Conservation (phyloP, 2,797 vertebrate genomes). For the Falco peregrinus region DNA sequence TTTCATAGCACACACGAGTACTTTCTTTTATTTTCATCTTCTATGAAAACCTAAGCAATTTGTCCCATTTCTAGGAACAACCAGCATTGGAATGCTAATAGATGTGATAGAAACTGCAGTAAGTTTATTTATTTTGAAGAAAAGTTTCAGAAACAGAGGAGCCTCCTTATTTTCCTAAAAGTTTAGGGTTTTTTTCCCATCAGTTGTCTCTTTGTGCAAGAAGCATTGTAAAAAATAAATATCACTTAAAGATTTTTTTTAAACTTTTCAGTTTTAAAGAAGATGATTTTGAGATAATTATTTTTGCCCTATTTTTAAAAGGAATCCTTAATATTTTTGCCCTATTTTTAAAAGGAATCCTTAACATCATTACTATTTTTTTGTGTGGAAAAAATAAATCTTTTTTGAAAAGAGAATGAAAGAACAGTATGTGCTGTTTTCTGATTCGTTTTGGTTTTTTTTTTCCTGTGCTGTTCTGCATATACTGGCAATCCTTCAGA, state of each 20-base stretch:
- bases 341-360: neutral
- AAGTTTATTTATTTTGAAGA: neutral
- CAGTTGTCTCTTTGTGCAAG: neutral
- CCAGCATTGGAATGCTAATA: slow-evolving; percentile 2
- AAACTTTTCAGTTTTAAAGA: neutral
- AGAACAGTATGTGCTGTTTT: neutral
- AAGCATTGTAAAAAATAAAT: neutral
- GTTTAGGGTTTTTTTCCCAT: neutral
- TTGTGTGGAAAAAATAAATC: fast-evolving
- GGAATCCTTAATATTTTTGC: too few relatives aligned
- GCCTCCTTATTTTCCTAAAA: neutral
- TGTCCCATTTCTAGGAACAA: neutral
- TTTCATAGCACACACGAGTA: neutral
- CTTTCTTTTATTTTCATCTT: neutral
- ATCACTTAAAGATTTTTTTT: neutral
- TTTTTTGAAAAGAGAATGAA: neutral
- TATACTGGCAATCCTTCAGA: neutral
- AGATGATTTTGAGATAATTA: neutral
- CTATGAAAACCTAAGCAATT: neutral
- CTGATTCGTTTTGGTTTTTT: neutral
- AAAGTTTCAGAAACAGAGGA: neutral
- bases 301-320: neutral
- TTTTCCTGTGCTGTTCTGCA: neutral
- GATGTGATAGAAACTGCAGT: neutral
- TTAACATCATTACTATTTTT: neutral